Evolutionary conservation across 2,888 invertebrate genomes (phyloP), one percentile per base, ranked within the genome.

Genomic region (Parapristionchus giblindavisi): DNA sequence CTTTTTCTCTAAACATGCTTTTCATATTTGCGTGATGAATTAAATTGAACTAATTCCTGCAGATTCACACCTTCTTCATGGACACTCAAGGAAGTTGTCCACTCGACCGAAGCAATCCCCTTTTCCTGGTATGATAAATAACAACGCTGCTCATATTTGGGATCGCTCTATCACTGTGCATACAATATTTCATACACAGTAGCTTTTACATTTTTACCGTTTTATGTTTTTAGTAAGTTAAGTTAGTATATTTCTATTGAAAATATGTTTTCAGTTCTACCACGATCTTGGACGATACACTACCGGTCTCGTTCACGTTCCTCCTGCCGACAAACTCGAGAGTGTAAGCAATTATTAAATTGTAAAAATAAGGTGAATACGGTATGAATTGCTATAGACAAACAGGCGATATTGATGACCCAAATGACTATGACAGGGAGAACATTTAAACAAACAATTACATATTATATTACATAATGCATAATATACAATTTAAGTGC

Each of bases 271-370:
- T 43, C 65, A 65, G 40, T 71, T 56, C 70, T 71, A 38, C 70
- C n/a, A 71, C 56, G 56, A 32, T n/a, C 60, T 73, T 36, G 73
- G 68, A 36, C 68, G 40, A 17, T 77, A 75, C 77, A 75, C 48
- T 63, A 54, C 63, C 32, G 56, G 48, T n/a, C 74, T 68, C 65
- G 68, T 71, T 29, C 71, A 73, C 48, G 27, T 40, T 5, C 76
- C 76, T n/a, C 48, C 65, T 14, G 1, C 72, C 1, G 51, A 51
- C 34, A 51, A 51, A 8, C 48, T 70, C 14, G 60, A 27, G 11
- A 2, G 6, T 6, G 75, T 75, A 29, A 48, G 60, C 17, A 14
- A 3, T 2, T 48, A 56, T 27, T 56, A 17, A 8, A 11, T 21
- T 21, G 48, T 21, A 48, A 11, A 14, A 48, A 21, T 48, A 14